Evolutionary conservation across 2,113 vertebrate genomes (phyloP).

Genomic region (Myocastor coypus): DNA sequence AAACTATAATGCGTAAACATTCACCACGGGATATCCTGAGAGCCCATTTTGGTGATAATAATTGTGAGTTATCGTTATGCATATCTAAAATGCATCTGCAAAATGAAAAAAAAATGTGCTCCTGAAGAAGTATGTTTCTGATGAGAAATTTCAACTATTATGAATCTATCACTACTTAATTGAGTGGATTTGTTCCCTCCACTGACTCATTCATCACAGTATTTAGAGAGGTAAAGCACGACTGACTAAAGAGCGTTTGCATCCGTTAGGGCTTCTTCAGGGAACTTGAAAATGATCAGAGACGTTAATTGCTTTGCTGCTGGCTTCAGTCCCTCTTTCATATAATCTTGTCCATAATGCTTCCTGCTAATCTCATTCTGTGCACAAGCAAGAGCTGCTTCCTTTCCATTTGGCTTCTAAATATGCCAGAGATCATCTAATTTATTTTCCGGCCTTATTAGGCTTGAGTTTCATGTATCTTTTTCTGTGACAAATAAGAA

Average conservation of each 20-base stretch:
- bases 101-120: not conserved
- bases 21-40: not conserved
- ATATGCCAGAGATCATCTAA: conserved; percentile 41
- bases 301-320: conserved; percentile 24
- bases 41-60: not conserved
- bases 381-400: not conserved
- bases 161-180: conserved; percentile 11
- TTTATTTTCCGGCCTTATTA: conserved; percentile 57
- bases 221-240: not conserved
- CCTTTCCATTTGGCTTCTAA: conserved; percentile 60
- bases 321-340: conserved; percentile 28
- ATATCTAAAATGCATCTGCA: not conserved
- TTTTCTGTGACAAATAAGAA: conserved; percentile 37
- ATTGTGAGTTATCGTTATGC: not conserved
- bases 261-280: not conserved
- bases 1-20: not conserved
- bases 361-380: conserved; percentile 62
- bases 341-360: conserved; percentile 18
- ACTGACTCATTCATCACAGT: not conserved
- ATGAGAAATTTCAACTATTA: conserved; percentile 26
- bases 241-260: not conserved
- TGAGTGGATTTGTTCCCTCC: not conserved
- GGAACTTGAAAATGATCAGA: not conserved
- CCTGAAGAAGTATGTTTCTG: not conserved
- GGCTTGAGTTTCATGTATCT: conserved; percentile 19